Base-by-base conservation (phyloP, 2,113 vertebrate genomes). In the Anhinga rufa region DNA sequence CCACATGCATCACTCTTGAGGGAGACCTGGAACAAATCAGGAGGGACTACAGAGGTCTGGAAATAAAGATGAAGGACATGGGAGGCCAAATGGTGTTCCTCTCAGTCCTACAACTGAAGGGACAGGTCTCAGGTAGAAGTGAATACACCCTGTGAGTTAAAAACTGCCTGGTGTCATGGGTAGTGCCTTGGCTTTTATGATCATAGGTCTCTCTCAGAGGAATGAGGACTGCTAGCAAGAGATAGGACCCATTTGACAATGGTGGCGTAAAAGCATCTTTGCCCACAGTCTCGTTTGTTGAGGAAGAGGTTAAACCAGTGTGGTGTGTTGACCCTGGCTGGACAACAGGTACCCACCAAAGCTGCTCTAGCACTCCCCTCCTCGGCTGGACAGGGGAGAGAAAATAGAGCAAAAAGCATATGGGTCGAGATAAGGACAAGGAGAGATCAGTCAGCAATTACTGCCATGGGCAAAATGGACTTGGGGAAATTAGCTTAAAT, bases 1-100 rank as follows among this genome's bases (percentile, higher is more conserved):
- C n/a, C 5, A 2, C 17, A 5, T 28, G 3, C 2, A 2, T 51
- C 40, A 24, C 44, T 42, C 58, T 19, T 2, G 4, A 55, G 18
- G 9, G 18, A 77, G 12, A 62, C 21, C 7, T 34, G 44, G 14
- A 71, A 51, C 49, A 46, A 88, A 60, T 55, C 57, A n/a, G 14
- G 9, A 38, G 9, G 8, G 7, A 5, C 25, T 52, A 20, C 4
- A 49, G 26, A 32, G n/a, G 3, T 24, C 44, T 44, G 21, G n/a
- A 72, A 38, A 49, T 31, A 82, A 66, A 60, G 46, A 32, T 17
- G 22, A 65, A 68, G 32, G 20, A 84, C 26, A 28, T 54, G 31
- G 57, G 29, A 57, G 8, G 10, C 22, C 12, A 54, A 64, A 10
- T 65, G 40, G 1, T 49, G 9, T 13, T 84, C 13, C 49, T 17